Evolutionary conservation across 2,888 invertebrate species (phyloP), one percentile per base, ranked within the genome.

Genomic region (Xanthia togata): DNA sequence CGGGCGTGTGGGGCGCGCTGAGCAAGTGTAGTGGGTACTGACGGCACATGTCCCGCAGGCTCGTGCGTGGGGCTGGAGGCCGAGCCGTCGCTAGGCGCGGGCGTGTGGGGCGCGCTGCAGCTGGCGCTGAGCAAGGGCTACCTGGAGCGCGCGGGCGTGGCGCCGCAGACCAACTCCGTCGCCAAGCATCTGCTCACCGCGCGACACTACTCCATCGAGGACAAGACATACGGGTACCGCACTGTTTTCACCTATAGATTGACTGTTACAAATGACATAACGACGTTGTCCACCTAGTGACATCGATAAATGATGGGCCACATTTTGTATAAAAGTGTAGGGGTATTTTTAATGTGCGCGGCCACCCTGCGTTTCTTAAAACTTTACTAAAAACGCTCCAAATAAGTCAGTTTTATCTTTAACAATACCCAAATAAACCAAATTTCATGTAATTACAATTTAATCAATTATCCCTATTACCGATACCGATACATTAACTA

Each of bases 51-150:
- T 44, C 44, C 14, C 17, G 44, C 79, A 85, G 88, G 97, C 80
- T 90, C 73, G 75, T 84, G 85, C 82, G 91, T 82, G 81, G 82
- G 98, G 86, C 96, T 99, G 88, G 99, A 99, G 91, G 99, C 99
- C 86, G 99, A 99, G 95, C 99, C 99, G 2, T 98, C 98, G 90
- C 98, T 99, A 70, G 98, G 98, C 79, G 97, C 98, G n/a, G 99
- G 99, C 70, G 98, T 99, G 79, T 99, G 98, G 63, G 99, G 98
- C 84, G 99, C 99, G 23, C 96, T 99, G 81, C 97, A 98, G 91
- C 96, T 99, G 82, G 99, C 99, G 41, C 97, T 98, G 93, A 99
- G 98, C 91, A 99, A 99, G 97, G 99, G 99, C 17, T 99, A 99
- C 94, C 97, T 99, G 77, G 99, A 99, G 93, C 98, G 98, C 87